Conservation (phyloP, 2,113 vertebrate species). For the Gallinago jamesoni region DNA sequence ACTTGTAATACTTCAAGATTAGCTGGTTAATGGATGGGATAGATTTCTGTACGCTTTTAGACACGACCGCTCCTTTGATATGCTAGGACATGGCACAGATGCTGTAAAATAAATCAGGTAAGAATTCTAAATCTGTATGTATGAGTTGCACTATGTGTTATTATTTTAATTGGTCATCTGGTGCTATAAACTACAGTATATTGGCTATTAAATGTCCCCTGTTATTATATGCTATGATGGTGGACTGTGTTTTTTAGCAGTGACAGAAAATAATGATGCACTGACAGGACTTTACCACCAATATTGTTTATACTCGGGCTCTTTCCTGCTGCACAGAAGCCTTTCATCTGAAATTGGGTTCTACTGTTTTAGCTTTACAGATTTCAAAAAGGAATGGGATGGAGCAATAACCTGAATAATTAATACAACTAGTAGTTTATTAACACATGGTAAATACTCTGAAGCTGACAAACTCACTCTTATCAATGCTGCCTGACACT, state of each 20-base stretch:
- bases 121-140: background rate
- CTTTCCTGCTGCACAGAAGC: background rate
- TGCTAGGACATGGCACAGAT: background rate
- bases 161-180: background rate
- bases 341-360: background rate
- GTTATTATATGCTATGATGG: background rate
- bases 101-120: background rate
- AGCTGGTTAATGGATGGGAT: background rate
- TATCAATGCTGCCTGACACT: background rate
- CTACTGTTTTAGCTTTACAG: background rate
- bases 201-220: background rate
- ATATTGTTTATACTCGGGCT: background rate
- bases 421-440: background rate
- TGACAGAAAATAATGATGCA: background rate
- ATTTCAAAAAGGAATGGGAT: background rate
- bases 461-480: background rate
- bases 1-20: background rate
- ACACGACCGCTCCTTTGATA: background rate
- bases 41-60: background rate
- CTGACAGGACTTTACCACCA: background rate
- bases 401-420: background rate
- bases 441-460: background rate
- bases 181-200: background rate
- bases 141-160: fast-evolving
- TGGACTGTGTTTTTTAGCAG: background rate